Base-by-base conservation (phyloP, 2,888 invertebrate genomes). In the Drosophila buzzatii region DNA sequence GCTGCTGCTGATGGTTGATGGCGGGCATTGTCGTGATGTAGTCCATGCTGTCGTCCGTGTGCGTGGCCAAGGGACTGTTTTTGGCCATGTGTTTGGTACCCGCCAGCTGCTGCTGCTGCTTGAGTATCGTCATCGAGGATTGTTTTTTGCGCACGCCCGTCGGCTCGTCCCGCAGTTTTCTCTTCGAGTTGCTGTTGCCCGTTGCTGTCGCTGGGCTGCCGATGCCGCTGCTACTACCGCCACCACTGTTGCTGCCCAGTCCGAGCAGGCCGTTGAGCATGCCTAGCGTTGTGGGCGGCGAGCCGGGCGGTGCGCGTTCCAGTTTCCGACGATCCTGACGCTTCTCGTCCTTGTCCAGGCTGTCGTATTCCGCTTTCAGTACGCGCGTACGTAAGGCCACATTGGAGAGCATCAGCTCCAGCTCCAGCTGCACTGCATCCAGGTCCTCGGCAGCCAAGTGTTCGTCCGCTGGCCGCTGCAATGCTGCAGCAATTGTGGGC, bases 391-490 rank as follows among this genome's bases (percentile, higher is more conserved):
- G 94, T 18, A 97, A 95, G 0, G 97, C 97, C 60, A 97, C 96
- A 58, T 96, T 96, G 0, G 97, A 97, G 31, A 98, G 94, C 57
- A 98, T 93, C 27, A 96, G 96, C 93, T 99, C 98, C 58, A 98
- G 93, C 92, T 99, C 98, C 58, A 96, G 93, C 92, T 99, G 98
- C 12, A 99, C 93, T 2, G 95, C 95, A 92, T 98, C 98, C 55
- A 98, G 93, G 91, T 99, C 98, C 85, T 98, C 98, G 94, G 98
- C 96, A 20, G 96, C 96, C 70, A 98, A 95, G 5, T 95, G 95
- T 88, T 97, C 97, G 68, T 96, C 96, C 3, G 95, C 94, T 39
- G 95, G 94, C 63, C 96, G 94, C 14, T 95, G 94, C 56, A 97
- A 93, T 31, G 96, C 95, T 90, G 95, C 93, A 8, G 94, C 94